Conservation (phyloP, 2,797 vertebrate species). For the Anolis apletophallus region DNA sequence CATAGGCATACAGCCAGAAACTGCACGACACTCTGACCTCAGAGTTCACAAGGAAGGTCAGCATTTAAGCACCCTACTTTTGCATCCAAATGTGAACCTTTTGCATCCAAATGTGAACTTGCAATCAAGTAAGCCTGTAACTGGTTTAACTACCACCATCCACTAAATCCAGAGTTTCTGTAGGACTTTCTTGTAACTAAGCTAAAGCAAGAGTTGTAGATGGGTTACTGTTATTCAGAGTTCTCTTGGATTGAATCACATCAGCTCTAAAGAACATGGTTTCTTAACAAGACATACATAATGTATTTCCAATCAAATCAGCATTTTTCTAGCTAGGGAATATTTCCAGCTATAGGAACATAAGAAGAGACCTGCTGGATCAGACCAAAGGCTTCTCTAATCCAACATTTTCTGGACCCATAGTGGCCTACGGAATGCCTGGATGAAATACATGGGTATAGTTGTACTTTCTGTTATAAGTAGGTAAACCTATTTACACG, state of each 20-base stretch:
- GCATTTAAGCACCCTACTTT: background rate
- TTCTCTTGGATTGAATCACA: background rate
- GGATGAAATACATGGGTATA: too few relatives aligned
- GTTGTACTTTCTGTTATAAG: too few relatives aligned
- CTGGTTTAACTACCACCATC: background rate
- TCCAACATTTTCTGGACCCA: too few relatives aligned
- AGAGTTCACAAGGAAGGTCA: too few relatives aligned
- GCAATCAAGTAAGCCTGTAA: background rate
- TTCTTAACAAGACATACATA: background rate
- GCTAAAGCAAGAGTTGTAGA: background rate
- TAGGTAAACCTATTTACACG: too few relatives aligned
- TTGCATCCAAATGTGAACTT: too few relatives aligned
- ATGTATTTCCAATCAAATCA: background rate
- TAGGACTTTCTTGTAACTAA: background rate
- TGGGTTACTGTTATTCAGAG: too few relatives aligned
- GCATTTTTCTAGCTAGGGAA: background rate
- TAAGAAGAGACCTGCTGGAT: too few relatives aligned
- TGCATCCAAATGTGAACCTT: background rate
- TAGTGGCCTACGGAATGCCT: too few relatives aligned
- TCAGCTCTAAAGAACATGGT: background rate
- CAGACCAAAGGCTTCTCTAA: too few relatives aligned
- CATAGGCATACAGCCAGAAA: too few relatives aligned
- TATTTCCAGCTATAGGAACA: background rate
- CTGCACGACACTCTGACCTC: too few relatives aligned
- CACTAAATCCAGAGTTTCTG: background rate